These are phyloP conservation scores for Ariolimax columbianus DNA, from an alignment of 2,888 invertebrate genomes.

Conservation along the genomic window DNA sequence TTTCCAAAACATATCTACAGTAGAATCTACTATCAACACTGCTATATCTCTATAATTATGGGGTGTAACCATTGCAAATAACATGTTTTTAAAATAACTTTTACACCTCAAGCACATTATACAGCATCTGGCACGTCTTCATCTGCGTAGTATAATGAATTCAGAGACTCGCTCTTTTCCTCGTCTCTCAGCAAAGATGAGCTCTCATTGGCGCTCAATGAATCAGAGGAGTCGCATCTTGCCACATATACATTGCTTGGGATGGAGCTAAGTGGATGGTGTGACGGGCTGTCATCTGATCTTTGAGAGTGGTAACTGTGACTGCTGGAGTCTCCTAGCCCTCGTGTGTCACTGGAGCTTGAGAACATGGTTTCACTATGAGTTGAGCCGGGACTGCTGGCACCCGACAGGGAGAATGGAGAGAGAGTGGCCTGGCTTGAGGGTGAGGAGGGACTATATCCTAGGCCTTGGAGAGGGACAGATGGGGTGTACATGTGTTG, in stretches of 20 bases:
- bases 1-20: no score
- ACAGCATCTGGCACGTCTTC: constrained; percentile 56
- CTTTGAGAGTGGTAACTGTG: constrained; percentile 60
- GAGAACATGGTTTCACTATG: constrained; percentile 28
- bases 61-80: neutral
- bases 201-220: constrained; percentile 81
- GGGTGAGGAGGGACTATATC: constrained; percentile 29
- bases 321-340: neutral
- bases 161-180: constrained; percentile 67
- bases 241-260: constrained; percentile 73
- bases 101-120: neutral
- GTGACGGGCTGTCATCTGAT: constrained; percentile 72
- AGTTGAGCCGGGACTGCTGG: neutral
- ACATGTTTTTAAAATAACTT: no score
- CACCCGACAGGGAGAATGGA: neutral
- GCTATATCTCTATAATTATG: neutral
- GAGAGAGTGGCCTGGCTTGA: constrained; percentile 3
- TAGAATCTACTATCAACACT: neutral
- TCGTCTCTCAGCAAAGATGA: constrained; percentile 77
- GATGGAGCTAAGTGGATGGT: constrained; percentile 72
- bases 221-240: constrained; percentile 78
- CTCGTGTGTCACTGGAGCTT: constrained; percentile 14
- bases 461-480: constrained; percentile 20
- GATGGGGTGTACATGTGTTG: constrained; percentile 26
- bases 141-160: constrained; percentile 71